Evolutionary conservation across 2,113 vertebrate species (phyloP), one percentile per base, ranked within the genome.

Genomic region (Oceanites oceanicus): DNA sequence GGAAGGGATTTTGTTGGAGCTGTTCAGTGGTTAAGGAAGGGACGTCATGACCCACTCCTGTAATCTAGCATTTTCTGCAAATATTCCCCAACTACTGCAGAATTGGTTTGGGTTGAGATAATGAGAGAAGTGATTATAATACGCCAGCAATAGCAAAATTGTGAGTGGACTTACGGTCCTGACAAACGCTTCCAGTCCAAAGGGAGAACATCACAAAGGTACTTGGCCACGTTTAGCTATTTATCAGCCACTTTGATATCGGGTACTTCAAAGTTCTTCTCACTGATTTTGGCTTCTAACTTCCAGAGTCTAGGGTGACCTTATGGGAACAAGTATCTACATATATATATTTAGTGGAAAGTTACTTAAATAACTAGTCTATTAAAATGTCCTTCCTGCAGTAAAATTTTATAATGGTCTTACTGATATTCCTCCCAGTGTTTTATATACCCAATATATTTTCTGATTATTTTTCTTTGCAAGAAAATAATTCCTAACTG

Each of bases 351-450:
- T 75, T 75, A 96, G 50, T 65, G 58, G 66, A 73, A 65, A 91
- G 59, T 36, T 94, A 85, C 10, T 93, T 67, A 86, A 88, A 76
- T 61, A 95, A 71, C 52, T 86, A 89, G 71, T 84, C 88, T 83
- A 72, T 84, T 88, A 86, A 93, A 97, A 92, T 82, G 30, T 81
- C 62, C 40, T 91, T 90, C 58, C 93, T 82, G 82, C 44, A 76
- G 76, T 90, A 62, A 94, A 96, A 91, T 87, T 59, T 81, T 55
- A 40, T 10, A 73, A 52, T 61, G 38, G n/a, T 89, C 68, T 89
- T 68, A 42, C 34, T 93, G 82, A 61, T 59, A 92, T 2, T 91
- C 40, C 40, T 80, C 61, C 45, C 32, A n/a, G 10, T 25, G 45
- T 52, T 74, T 70, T 78, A 49, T 47, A 53, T 13, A 11, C 22